These are phyloP conservation scores for Macroteleia sp. DNA, from an alignment of 2,888 invertebrate species.

Conservation along the genomic window DNA sequence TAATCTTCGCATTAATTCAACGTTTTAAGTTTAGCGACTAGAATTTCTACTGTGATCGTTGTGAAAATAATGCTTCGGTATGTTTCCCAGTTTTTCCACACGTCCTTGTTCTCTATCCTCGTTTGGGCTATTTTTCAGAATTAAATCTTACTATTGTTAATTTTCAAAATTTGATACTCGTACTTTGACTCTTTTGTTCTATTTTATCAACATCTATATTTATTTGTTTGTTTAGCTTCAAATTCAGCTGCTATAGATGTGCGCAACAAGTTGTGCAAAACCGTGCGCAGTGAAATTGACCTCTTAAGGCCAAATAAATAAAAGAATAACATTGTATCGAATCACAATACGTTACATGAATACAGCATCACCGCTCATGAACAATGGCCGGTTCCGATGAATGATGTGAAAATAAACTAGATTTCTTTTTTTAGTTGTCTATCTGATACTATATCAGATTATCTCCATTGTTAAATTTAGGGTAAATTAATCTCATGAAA, in stretches of 20 bases:
- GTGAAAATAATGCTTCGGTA: neutral
- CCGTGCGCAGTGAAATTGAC: conserved; percentile 20
- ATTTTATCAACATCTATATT: no score
- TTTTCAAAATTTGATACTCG: neutral
- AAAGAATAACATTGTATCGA: conserved; percentile 11
- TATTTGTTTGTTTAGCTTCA: conserved; percentile 9
- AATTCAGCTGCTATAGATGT: conserved; percentile 1
- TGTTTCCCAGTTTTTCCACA: no score
- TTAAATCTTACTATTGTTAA: neutral
- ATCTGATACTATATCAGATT: no score
- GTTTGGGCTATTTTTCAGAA: no score
- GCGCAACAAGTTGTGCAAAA: conserved; percentile 42
- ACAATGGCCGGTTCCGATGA: neutral
- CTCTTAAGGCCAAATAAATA: conserved; percentile 20
- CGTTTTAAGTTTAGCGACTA: neutral
- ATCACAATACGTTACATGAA: conserved; percentile 24
- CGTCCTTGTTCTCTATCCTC: no score
- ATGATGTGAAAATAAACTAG: neutral
- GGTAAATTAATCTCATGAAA: no score
- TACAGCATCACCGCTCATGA: neutral
- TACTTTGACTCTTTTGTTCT: neutral
- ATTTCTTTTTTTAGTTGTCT: neutral
- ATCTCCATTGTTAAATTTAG: no score
- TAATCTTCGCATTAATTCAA: conserved; percentile 17
- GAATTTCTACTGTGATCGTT: neutral